phyloP scores from a whole-genome alignment of 2,888 invertebrate species.

The Aporophyla nigra region DNA sequence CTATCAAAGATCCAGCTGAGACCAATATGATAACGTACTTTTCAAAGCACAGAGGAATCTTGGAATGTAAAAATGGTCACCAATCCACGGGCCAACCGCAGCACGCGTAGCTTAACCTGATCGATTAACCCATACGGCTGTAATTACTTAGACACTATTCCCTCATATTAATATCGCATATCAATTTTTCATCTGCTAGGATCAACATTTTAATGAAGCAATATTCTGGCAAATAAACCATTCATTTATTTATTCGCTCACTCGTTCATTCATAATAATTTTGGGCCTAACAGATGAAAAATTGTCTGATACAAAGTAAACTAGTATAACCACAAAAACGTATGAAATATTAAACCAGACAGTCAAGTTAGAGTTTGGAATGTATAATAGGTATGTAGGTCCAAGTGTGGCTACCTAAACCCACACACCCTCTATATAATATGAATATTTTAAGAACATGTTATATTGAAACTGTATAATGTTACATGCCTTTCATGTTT shows the following conservation, averaged over 20 bases:
- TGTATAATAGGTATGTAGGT: background rate
- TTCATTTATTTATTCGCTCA: background rate
- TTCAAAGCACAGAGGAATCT: no score
- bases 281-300: background rate
- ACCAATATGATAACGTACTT: no score
- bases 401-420: background rate
- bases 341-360: constrained; percentile 8
- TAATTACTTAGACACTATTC: no score
- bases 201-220: background rate
- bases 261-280: background rate
- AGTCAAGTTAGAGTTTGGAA: background rate
- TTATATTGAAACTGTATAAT: constrained; percentile 26
- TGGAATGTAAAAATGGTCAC: no score
- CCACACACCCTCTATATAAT: background rate
- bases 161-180: no score
- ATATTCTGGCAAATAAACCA: background rate
- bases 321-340: no score
- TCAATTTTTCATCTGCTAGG: background rate
- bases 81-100: no score
- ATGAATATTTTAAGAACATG: constrained; percentile 28
- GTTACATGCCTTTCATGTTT: constrained; percentile 13
- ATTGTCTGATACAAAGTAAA: background rate
- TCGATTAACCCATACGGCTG: no score
- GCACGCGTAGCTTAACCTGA: no score
- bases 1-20: no score